These are phyloP conservation scores for Amphiduros pacificus DNA, from an alignment of 2,888 invertebrate genomes.

Conservation along the genomic window DNA sequence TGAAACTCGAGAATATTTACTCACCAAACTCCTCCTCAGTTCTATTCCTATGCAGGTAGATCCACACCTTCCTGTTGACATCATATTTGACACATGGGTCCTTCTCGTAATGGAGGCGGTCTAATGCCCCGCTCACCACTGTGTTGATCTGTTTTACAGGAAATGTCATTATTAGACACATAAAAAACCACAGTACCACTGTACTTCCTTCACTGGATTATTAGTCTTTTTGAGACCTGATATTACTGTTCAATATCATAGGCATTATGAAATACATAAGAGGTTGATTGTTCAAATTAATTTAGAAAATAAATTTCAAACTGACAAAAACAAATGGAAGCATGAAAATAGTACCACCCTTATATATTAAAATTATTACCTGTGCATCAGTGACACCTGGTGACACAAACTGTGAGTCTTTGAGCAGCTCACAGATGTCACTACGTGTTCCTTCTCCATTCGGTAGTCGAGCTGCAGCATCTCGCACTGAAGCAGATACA, in stretches of 20 bases:
- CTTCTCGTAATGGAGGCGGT: conserved; percentile 83
- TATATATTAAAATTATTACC: conserved; percentile 35
- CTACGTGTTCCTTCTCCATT: conserved; percentile 92
- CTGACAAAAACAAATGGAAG: no score
- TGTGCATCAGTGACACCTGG: conserved; percentile 61
- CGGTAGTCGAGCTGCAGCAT: conserved; percentile 88
- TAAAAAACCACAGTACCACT: no score
- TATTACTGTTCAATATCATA: no score
- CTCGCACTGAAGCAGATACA: conserved; percentile 77
- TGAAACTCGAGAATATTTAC: background rate
- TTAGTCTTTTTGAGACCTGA: no score
- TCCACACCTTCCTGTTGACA: conserved; percentile 88
- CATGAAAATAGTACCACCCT: no score
- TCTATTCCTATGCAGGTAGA: conserved; percentile 82
- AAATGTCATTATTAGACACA: no score
- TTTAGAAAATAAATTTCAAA: no score
- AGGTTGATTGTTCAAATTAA: background rate
- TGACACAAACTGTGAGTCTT: conserved; percentile 71
- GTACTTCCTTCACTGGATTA: no score
- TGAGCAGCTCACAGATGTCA: conserved; percentile 85
- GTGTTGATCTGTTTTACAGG: conserved; percentile 59
- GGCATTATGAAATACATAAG: no score
- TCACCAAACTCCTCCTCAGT: conserved; percentile 70
- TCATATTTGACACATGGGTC: conserved; percentile 95
- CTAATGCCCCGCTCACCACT: conserved; percentile 80